Base-by-base conservation (phyloP, 2,888 invertebrate genomes). In the Trichacis sp. region DNA sequence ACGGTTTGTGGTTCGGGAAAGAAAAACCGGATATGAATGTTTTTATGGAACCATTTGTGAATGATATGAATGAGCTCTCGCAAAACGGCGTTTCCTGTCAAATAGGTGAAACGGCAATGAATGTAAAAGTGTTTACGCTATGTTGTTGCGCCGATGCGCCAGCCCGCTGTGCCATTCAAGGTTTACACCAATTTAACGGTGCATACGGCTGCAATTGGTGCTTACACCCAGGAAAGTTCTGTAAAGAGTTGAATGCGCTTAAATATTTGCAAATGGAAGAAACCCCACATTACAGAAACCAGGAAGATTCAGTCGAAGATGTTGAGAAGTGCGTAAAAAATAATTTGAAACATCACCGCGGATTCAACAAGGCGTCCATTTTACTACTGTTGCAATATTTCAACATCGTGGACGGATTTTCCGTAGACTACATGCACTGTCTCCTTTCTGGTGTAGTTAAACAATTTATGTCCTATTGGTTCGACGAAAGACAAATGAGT, bases 361-460 rank as follows among this genome's bases (percentile, higher is more conserved):
- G n/a, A n/a, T n/a, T n/a, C n/a, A 24, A 24, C 4, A 8, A 24
- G 3, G 3, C 24, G 8, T 24, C 24, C 8, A 8, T 8, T 24
- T 24, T 24, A 8, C 8, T 24, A 24, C 24, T 5, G 24, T 54
- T 68, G 15, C 24, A 49, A 4, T 8, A 43, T 17, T 73, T 71
- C 49, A 43, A 73, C 52, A 67, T 71, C 9, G 55, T 63, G 2
- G 51, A 68, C 2, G 59, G 61, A 14, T 53, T 73, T 6, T 42
- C 42, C 12, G 58, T 58, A 2, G 69, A 73, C 43, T 67, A 60
- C 49, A 70, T 72, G 69, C 72, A 72, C 20, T 49, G 30, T 42
- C 50, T 57, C 17, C 43, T 60, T 11, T 36, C 60, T n/a, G 68
- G 68, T 6, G 54, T 61, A 1, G 47, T 40, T 36, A 48, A 54